Conservation (phyloP, 2,113 vertebrate genomes). For the Lagopus muta region DNA sequence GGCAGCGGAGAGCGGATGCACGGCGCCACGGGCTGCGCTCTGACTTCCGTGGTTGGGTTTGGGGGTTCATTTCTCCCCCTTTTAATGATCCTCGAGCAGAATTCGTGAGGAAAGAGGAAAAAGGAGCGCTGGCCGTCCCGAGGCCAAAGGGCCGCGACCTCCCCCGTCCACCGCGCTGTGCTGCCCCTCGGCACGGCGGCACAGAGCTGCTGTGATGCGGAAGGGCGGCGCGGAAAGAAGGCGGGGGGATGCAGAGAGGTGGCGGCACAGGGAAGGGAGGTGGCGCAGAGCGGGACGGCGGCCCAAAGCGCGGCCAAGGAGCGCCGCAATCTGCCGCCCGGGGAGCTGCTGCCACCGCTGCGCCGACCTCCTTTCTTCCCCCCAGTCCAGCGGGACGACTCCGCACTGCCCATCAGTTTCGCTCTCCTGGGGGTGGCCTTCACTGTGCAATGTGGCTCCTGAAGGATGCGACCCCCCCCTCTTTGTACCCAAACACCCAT, state of each 20-base stretch:
- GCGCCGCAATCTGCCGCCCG: neutral
- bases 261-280: too few relatives aligned
- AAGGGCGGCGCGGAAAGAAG: too few relatives aligned
- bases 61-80: neutral
- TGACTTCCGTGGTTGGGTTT: neutral
- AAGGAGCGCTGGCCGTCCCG: neutral
- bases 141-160: neutral
- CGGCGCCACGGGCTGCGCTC: neutral
- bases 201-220: too few relatives aligned
- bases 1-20: neutral
- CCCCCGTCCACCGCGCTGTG: accelerated
- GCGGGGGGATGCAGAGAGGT: too few relatives aligned
- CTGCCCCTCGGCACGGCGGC: neutral
- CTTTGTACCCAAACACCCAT: neutral
- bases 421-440: neutral
- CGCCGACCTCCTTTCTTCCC: neutral
- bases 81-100: neutral
- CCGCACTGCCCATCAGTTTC: neutral
- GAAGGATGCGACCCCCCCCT: neutral
- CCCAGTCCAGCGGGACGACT: neutral
- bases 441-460: neutral
- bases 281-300: too few relatives aligned
- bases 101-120: neutral
- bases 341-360: accelerated
- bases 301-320: neutral